Base-by-base conservation (phyloP, 2,888 invertebrate species). In the Anoplius nigerrimus region DNA sequence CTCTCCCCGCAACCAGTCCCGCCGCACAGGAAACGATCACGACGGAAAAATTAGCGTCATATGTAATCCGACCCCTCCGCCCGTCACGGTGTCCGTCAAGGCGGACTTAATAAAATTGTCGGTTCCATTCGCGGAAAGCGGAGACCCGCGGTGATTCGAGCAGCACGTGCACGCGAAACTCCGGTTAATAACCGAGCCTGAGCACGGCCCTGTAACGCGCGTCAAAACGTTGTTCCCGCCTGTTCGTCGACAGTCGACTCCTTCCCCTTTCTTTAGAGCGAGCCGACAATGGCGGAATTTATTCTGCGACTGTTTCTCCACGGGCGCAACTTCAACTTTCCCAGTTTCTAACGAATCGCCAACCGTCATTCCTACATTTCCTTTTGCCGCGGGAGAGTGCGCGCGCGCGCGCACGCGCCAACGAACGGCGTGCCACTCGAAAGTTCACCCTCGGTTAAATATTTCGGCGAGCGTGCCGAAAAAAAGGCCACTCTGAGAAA, bases 401-500 rank as follows among this genome's bases (percentile, higher is more conserved):
- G 52, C 64, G 24, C 24, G 24, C 24, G 24, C 34, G 34, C 4
- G 34, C 34, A 1, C 34, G 34, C 34, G 34, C n/a, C n/a, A n/a
- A n/a, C n/a, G n/a, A n/a, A n/a, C n/a, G 42, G 13, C 42, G 16
- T 18, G 18, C 48, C 58, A 53, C 54, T 74, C 46, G 54, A 54
- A 79, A 81, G 69, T 79, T 81, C 48, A 57, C 68, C 22, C 48
- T 42, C 63, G 58, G 75, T 79, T 79, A 79, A 79, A 76, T 79
- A 79, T 79, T 79, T 76, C 74, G 72, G 54, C 62, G 59, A 52
- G 58, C 46, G 53, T 65, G 61, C 45, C 62, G 61, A 57, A 66
- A 72, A 34, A 75, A 71, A 67, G 66, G 51, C 56, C 62, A 54
- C 53, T 72, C 67, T 42, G 74, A 63, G 67, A 67, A 77, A 78